phyloP scores from a whole-genome alignment of 2,797 vertebrate species.

The Schizothorax lantsangensis region DNA sequence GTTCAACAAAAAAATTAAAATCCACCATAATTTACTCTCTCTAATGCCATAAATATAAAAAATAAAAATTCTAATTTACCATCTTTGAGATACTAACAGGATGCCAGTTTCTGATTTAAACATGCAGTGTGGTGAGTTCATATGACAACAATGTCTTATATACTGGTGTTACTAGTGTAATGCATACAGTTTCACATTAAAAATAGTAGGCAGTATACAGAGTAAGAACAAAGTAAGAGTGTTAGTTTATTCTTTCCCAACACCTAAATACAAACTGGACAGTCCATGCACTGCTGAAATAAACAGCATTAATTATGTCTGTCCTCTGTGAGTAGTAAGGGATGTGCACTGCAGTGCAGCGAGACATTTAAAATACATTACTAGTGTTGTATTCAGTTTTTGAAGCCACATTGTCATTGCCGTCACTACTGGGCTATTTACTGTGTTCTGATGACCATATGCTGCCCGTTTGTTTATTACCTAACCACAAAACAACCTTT shows the following conservation, averaged over 20 bases:
- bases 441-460: slow-evolving; percentile 19
- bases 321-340: background rate
- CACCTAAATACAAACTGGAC: background rate
- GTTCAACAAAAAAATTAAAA: background rate
- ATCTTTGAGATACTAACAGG: background rate
- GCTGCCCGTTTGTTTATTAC: slow-evolving; percentile 27
- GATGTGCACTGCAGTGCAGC: background rate
- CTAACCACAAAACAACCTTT: slow-evolving; percentile 48
- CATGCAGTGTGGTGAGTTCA: background rate
- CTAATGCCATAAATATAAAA: background rate
- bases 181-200: background rate
- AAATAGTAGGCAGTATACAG: background rate
- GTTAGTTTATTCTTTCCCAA: background rate
- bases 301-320: background rate
- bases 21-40: background rate
- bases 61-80: background rate
- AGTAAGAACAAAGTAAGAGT: background rate
- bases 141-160: background rate
- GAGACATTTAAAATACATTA: background rate
- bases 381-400: background rate
- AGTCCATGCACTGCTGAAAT: background rate
- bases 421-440: background rate
- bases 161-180: background rate
- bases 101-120: background rate
- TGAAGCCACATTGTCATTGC: background rate